Percentiles rank a stretch among this genome's conserved stretches.
Evolutionary conservation across 2,113 vertebrate species (phyloP).

Genomic region (Ancistrus triradiatus): DNA sequence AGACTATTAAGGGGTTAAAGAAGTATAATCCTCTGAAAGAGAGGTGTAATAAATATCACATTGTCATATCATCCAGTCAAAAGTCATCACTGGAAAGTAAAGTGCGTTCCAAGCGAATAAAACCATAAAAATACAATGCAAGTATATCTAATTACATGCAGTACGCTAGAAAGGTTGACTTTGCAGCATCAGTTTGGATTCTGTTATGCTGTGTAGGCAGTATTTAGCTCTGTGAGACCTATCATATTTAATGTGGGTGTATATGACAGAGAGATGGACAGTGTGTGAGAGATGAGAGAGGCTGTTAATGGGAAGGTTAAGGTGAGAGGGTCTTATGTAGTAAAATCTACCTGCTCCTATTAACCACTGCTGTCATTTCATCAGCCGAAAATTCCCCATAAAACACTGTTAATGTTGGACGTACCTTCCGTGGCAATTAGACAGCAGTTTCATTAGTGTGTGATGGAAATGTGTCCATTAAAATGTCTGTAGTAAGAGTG

Average conservation of each 20-base stretch:
- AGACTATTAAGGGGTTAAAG: too few species aligned
- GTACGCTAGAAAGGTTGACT: slow-evolving; percentile 5
- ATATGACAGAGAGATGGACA: slow-evolving; percentile 1
- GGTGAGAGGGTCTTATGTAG: slow-evolving; percentile 50
- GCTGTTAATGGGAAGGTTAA: slow-evolving; percentile 41
- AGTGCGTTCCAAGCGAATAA: too few species aligned
- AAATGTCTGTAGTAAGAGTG: slow-evolving; percentile 32
- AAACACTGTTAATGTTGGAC: slow-evolving; percentile 64
- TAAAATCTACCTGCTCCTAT: slow-evolving; percentile 54
- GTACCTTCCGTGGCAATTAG: slow-evolving; percentile 66
- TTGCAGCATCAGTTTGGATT: slow-evolving; percentile 11
- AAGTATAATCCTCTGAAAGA: too few species aligned
- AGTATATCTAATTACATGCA: too few species aligned
- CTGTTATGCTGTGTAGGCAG: slow-evolving; percentile 33
- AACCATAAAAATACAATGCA: too few species aligned
- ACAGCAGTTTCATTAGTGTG: slow-evolving; percentile 64
- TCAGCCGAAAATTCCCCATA: slow-evolving; percentile 57
- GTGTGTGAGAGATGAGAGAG: slow-evolving; percentile 24
- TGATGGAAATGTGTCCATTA: slow-evolving; percentile 61
- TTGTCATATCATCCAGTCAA: too few species aligned
- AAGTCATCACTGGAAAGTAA: too few species aligned
- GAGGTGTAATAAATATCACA: too few species aligned
- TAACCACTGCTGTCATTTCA: slow-evolving; percentile 63
- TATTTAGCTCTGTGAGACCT: slow-evolving; percentile 13
- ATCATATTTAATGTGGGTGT: neutral